Percentiles rank a stretch among this genome's conserved stretches.
These are phyloP conservation scores for Eurois occulta DNA, from an alignment of 2,888 invertebrate genomes.

Conservation along the genomic window DNA sequence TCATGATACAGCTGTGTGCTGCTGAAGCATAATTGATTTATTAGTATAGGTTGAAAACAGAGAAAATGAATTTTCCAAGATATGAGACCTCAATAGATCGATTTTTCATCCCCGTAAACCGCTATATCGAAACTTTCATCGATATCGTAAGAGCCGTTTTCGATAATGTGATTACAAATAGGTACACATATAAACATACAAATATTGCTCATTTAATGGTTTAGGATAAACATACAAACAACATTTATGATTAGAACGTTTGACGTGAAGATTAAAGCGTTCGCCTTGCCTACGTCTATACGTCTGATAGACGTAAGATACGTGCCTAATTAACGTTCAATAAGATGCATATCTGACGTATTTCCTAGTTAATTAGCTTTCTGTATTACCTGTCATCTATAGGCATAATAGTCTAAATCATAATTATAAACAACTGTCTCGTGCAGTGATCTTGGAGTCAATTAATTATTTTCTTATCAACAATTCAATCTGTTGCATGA, in stretches of 20 bases:
- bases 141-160: too few relatives aligned
- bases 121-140: too few relatives aligned
- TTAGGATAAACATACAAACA: too few relatives aligned
- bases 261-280: neutral
- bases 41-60: too few relatives aligned
- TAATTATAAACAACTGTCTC: conserved; percentile 24
- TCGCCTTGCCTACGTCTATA: neutral
- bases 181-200: too few relatives aligned
- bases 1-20: too few relatives aligned
- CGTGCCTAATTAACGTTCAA: neutral
- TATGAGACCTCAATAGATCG: too few relatives aligned
- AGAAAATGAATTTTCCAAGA: too few relatives aligned
- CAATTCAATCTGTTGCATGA: neutral
- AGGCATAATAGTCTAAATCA: neutral
- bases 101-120: too few relatives aligned
- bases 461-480: conserved; percentile 35
- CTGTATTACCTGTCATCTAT: neutral
- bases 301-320: neutral
- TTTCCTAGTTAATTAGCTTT: conserved; percentile 24
- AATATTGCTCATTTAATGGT: too few relatives aligned
- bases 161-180: too few relatives aligned
- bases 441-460: conserved; percentile 11
- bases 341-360: neutral
- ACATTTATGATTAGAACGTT: neutral
- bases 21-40: too few relatives aligned